A percentile compares a stretch with the other conserved stretches of the same genome.
phyloP scores from a whole-genome alignment of 2,113 vertebrate species.

The Antechinus stuartii region DNA sequence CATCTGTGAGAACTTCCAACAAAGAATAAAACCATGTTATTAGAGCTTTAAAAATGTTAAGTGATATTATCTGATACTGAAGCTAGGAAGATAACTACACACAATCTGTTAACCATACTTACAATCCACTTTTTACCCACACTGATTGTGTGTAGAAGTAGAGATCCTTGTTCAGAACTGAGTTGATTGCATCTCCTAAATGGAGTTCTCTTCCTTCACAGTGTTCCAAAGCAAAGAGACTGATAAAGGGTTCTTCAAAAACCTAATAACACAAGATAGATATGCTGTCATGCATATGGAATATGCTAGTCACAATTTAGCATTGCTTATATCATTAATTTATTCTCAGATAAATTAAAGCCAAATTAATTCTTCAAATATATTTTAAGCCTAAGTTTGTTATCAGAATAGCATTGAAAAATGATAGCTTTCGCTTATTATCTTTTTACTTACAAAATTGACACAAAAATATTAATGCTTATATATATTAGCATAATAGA shows the following conservation, averaged over 20 bases:
- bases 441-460: background rate
- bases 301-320: background rate
- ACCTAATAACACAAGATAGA: conserved; percentile 74
- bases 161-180: conserved; percentile 84
- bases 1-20: background rate
- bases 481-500: background rate
- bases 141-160: conserved; percentile 89
- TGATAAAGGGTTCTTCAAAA: conserved; percentile 90
- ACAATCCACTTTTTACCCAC: conserved; percentile 89
- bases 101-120: conserved; percentile 77
- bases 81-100: background rate
- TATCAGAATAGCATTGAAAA: background rate
- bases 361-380: background rate
- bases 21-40: background rate
- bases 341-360: background rate
- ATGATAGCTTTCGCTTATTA: background rate
- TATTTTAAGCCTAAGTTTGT: background rate
- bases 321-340: background rate
- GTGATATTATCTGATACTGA: background rate
- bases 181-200: conserved; percentile 82
- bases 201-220: conserved; percentile 89
- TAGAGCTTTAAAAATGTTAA: background rate
- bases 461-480: background rate
- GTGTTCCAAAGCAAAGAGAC: conserved; percentile 88
- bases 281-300: background rate